These are phyloP conservation scores for Cephalotes varians DNA, from an alignment of 2,888 invertebrate species.

Conservation along the genomic window DNA sequence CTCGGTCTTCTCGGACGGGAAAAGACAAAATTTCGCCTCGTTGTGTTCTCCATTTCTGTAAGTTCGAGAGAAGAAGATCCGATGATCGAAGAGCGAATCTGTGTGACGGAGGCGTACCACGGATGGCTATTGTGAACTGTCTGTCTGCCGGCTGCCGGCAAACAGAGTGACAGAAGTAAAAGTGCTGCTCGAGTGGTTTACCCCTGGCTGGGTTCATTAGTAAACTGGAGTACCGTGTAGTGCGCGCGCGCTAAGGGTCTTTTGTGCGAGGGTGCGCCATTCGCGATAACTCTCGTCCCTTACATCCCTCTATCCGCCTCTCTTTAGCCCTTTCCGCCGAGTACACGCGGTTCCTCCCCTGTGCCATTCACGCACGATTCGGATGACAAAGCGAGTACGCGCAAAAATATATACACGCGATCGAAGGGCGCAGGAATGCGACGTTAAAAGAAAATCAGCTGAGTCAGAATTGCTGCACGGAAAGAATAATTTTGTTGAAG, in stretches of 20 bases:
- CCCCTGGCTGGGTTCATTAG: constrained; percentile 81
- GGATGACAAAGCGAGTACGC: constrained; percentile 1
- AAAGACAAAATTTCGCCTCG: constrained; percentile 35
- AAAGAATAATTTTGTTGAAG: too few species aligned
- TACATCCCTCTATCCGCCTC: constrained; percentile 30
- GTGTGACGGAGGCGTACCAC: constrained; percentile 50
- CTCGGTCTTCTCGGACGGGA: background rate
- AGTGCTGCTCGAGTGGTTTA: constrained; percentile 81
- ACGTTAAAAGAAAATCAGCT: background rate
- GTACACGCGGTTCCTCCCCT: background rate
- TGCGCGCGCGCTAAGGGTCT: constrained; percentile 73
- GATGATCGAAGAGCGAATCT: constrained; percentile 53
- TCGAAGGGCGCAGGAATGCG: background rate
- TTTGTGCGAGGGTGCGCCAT: constrained; percentile 76
- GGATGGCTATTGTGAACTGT: constrained; percentile 69
- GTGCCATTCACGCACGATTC: constrained; percentile 25
- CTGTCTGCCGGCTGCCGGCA: constrained; percentile 67
- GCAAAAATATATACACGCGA: background rate
- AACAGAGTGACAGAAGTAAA: constrained; percentile 82
- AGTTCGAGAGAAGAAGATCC: constrained; percentile 31
- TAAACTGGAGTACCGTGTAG: constrained; percentile 79
- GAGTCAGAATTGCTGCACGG: background rate
- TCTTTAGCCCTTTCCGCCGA: constrained; percentile 48
- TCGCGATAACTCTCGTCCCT: constrained; percentile 71
- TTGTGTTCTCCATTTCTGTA: constrained; percentile 13